Evolutionary conservation across 1,140 invertebrate species (phyloP).

Genomic region (Homalodisca vitripennis): DNA sequence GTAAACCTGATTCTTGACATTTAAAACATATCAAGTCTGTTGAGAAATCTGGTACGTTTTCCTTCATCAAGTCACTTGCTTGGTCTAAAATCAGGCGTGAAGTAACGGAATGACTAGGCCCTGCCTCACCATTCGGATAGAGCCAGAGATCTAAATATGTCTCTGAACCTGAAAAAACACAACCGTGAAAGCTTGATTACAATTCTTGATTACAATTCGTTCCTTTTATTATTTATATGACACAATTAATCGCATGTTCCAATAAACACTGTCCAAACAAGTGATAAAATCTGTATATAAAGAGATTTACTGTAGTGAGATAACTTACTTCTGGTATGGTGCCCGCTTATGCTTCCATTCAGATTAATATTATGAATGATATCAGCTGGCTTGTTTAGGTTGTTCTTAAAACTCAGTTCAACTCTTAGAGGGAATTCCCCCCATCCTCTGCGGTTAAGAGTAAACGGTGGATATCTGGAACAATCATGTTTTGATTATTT

Average conservation of each 20-base stretch:
- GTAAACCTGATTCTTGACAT: not conserved
- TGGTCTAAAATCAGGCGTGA: not conserved
- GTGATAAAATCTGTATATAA: not conserved
- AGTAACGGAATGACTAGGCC: not conserved
- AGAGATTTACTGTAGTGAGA: not conserved
- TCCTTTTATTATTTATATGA: not conserved
- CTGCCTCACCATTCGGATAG: not conserved
- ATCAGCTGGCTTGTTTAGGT: conserved; percentile 73
- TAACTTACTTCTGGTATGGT: conserved; percentile 68
- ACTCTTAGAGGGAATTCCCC: conserved; percentile 85
- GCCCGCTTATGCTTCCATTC: conserved; percentile 80
- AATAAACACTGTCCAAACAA: not conserved
- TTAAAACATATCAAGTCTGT: not conserved
- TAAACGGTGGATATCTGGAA: conserved; percentile 71
- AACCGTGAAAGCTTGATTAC: not conserved
- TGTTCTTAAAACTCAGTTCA: conserved; percentile 75
- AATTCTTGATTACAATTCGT: not conserved
- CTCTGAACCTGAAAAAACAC: not conserved
- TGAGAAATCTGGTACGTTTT: conserved; percentile 10
- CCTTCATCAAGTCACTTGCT: conserved; percentile 12
- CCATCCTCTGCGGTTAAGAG: conserved; percentile 81
- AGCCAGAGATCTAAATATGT: conserved; percentile 8
- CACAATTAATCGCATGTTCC: not conserved
- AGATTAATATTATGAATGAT: conserved; percentile 80
- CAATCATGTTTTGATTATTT: not conserved